These are phyloP conservation scores for Microcebus griseorufus DNA, from an alignment of 2,113 vertebrate species.

Conservation along the genomic window DNA sequence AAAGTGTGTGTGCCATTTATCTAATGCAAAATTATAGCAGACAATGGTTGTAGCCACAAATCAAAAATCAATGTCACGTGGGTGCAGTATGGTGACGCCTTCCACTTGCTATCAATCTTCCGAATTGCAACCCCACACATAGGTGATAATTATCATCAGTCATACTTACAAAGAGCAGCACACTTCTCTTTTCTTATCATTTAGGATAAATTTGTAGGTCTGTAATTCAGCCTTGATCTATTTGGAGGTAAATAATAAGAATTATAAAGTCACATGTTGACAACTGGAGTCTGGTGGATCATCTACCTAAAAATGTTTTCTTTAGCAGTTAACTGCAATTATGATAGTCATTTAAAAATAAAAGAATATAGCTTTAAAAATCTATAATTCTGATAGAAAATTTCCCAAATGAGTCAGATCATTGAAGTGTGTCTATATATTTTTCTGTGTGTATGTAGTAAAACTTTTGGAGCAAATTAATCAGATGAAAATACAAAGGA, in stretches of 20 bases:
- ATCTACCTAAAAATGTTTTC: background rate
- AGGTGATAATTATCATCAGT: background rate
- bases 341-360: background rate
- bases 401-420: background rate
- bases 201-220: background rate
- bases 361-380: background rate
- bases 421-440: background rate
- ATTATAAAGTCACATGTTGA: background rate
- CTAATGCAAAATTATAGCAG: slow-evolving; percentile 17
- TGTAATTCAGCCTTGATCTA: background rate
- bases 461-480: background rate
- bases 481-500: background rate
- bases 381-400: background rate
- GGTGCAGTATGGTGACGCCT: background rate
- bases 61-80: slow-evolving; percentile 5
- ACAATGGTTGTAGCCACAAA: slow-evolving; percentile 63
- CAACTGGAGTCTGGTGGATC: background rate
- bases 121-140: background rate
- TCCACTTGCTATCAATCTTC: background rate
- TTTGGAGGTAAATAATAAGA: background rate
- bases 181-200: background rate
- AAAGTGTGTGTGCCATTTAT: background rate
- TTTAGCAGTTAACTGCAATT: background rate
- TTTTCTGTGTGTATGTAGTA: background rate
- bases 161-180: background rate